Base-by-base conservation (phyloP, 1,140 invertebrate species). In the Pseudomyrmex sp. region DNA sequence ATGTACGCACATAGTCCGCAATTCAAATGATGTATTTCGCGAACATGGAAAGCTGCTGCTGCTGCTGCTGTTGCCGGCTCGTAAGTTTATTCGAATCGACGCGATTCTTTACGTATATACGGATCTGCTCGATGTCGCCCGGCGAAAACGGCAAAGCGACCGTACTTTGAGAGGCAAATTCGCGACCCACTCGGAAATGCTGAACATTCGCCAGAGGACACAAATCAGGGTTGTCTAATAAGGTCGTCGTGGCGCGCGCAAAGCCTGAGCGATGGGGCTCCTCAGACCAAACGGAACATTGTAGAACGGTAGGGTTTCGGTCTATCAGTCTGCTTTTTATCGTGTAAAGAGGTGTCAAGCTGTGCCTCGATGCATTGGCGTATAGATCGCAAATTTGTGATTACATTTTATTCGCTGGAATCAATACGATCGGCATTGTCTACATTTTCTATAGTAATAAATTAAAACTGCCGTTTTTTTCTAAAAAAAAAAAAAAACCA, bases 151-250 rank as follows among this genome's bases (percentile, higher is more conserved):
- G 48, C 23, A 26, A 26, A 26, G 2, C 26, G 26, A 70, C 10
- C 23, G 65, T 70, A 80, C 35, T 62, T 35, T 72, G 18, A 44
- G 72, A 80, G 73, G 46, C 61, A 80, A 89, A 88, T 89, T 89
- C 76, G 66, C 62, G 68, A 69, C 23, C 84, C 84, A 87, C 87
- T 92, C 87, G 88, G 87, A 87, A 92, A 93, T 92, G 90, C 91
- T 83, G 82, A 85, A 75, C 85, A 88, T 86, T 91, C 68, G 84
- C 90, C 88, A 68, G 90, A 92, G 88, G 91, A 89, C 89, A 93
- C 91, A 93, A 92, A 92, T 92, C 92, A 91, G 84, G 88, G 88
- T 91, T 90, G 89, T 90, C 90, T 92, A 93, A 92, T 92, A 93
- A 93, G 91, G 90, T 92, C 88, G 91, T 90, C 54, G 77, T 20